phyloP scores from a whole-genome alignment of 2,113 vertebrate species.

The Raja brachyura region DNA sequence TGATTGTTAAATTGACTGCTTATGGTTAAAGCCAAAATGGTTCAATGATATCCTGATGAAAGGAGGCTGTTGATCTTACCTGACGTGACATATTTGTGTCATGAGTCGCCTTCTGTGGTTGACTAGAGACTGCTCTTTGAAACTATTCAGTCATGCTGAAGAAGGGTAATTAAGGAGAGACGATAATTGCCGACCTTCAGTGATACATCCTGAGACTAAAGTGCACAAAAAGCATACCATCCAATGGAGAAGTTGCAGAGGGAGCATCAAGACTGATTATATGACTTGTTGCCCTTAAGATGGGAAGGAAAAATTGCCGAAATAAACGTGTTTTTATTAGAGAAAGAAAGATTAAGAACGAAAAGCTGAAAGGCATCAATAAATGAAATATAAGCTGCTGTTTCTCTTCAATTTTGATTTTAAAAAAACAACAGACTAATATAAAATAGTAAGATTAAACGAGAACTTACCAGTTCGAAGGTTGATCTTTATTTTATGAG shows the following conservation, averaged over 20 bases:
- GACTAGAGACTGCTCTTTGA: background rate
- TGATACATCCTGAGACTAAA: background rate
- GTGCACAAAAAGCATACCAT: background rate
- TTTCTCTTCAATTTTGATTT: background rate
- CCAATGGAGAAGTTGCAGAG: background rate
- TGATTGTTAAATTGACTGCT: background rate
- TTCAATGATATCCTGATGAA: background rate
- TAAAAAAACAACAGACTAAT: background rate
- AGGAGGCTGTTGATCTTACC: background rate
- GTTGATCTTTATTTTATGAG: too few relatives aligned
- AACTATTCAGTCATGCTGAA: background rate
- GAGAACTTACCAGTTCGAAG: too few relatives aligned
- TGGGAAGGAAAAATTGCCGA: background rate
- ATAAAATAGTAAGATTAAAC: too few relatives aligned
- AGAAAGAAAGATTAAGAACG: slow-evolving; percentile 1
- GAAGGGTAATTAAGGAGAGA: background rate
- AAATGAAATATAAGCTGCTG: background rate
- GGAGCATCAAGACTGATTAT: background rate
- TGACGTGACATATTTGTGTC: background rate
- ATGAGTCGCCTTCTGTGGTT: background rate
- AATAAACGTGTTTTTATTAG: background rate
- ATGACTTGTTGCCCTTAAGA: slow-evolving; percentile 19
- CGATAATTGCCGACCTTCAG: background rate
- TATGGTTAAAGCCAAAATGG: background rate
- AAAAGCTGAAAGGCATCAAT: slow-evolving; percentile 35